These are phyloP conservation scores for Ariolimax columbianus DNA, from an alignment of 2,888 invertebrate species.

Conservation along the genomic window DNA sequence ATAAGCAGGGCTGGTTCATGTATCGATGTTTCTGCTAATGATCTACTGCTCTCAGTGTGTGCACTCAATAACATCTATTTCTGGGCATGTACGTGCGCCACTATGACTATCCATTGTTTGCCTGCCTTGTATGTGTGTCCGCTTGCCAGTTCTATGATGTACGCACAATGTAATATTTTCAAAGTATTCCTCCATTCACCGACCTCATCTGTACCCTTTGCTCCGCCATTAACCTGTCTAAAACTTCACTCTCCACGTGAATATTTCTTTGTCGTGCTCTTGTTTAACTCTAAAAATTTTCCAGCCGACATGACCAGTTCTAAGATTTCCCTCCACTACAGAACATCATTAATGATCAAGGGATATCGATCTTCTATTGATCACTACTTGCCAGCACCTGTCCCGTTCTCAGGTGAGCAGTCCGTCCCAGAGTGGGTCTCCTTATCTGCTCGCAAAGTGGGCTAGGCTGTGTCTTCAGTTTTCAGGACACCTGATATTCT, in stretches of 20 bases:
- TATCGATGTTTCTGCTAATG: constrained; percentile 18
- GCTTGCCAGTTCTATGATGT: neutral
- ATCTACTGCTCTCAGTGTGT: neutral
- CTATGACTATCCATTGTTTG: neutral
- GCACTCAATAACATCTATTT: neutral
- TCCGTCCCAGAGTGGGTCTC: neutral
- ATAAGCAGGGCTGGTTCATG: neutral
- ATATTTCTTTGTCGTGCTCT: neutral
- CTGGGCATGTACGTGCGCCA: neutral
- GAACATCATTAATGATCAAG: constrained; percentile 34
- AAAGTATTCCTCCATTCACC: neutral
- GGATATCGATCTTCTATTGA: constrained; percentile 29
- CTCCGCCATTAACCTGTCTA: neutral
- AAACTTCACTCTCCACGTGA: neutral
- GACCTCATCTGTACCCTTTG: neutral
- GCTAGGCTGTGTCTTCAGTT: neutral
- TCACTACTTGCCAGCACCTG: constrained; percentile 24
- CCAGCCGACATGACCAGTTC: neutral
- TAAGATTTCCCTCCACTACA: neutral
- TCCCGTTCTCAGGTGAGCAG: constrained; percentile 30
- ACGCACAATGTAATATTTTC: neutral
- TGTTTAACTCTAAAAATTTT: neutral
- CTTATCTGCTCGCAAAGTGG: neutral
- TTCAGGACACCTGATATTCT: neutral
- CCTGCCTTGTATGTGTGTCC: neutral